Evolutionary conservation across 1,140 invertebrate genomes (phyloP), one percentile per base, ranked within the genome.

Genomic region (Monomorium pharaonis): DNA sequence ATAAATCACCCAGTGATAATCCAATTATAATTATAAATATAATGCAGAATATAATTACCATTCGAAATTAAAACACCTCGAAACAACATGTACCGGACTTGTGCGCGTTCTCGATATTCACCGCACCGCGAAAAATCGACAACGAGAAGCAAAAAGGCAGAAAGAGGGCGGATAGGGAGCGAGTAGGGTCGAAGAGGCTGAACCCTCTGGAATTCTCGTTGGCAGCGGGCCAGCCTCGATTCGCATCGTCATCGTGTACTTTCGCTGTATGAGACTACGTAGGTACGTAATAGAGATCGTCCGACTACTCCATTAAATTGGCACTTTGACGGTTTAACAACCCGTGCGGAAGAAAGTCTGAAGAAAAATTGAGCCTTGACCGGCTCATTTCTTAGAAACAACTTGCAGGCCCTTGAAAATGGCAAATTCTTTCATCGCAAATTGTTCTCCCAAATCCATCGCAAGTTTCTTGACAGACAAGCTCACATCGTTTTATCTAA

Each of bases 221-320:
- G 87, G 86, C 87, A 60, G 12, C 81, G 33, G 51, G 86, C 87
- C 87, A 89, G 67, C 87, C 67, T 51, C 37, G 37, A 70, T 85
- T 51, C 86, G 86, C 86, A 85, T 89, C 78, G 86, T 88, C 87
- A 88, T 88, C 86, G 78, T 76, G 86, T 88, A 78, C 81, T 74
- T 69, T 85, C 86, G 49, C 9, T 58, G 78, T 74, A 69, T 24
- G 12, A 24, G 18, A 74, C 42, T 72, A 42, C 47, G 24, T 47
- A 37, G 37, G 7, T 37, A 70, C 51, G 81, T 88, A 88, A 89
- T 88, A 88, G 77, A 89, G 87, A 88, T 88, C 87, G 86, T 54
- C 67, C 56, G 62, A 44, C 56, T 54, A 54, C 27, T 67, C 58
- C 65, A 49, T 54, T 84, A 88, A 88, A 88, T 88, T 76, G 86